These are phyloP conservation scores for Helicorthomorpha holstii DNA, from an alignment of 1,140 invertebrate genomes.

Conservation along the genomic window DNA sequence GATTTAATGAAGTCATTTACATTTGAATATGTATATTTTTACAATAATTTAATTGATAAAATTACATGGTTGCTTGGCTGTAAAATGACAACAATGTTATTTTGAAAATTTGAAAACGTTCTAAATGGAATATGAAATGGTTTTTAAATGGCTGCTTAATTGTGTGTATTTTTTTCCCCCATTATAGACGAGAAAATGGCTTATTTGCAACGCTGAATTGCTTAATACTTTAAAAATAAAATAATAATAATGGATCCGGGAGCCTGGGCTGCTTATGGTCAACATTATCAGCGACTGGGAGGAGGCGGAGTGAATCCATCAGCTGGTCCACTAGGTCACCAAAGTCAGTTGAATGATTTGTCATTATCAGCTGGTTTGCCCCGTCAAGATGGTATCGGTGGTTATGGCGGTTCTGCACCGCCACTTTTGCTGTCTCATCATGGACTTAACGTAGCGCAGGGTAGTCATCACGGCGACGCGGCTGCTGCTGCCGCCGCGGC, in stretches of 20 bases:
- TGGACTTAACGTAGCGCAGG: slow-evolving; percentile 11
- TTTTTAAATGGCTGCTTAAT: neutral
- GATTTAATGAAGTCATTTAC: too few species aligned
- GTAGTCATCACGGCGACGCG: slow-evolving; percentile 9
- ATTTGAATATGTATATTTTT: too few species aligned
- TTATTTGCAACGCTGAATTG: neutral
- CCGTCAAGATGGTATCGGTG: slow-evolving; percentile 11
- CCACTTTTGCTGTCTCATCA: slow-evolving; percentile 10
- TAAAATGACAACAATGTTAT: neutral
- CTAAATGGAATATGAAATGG: neutral
- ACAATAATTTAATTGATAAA: neutral
- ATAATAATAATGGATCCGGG: slow-evolving; percentile 6
- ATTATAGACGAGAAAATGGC: neutral
- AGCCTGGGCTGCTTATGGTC: slow-evolving; percentile 15
- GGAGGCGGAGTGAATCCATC: slow-evolving; percentile 10
- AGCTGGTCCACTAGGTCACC: slow-evolving; percentile 5
- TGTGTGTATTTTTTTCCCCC: neutral
- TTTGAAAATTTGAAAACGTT: neutral
- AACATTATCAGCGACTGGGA: slow-evolving; percentile 13
- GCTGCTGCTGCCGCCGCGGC: slow-evolving; percentile 1
- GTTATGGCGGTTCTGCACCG: slow-evolving; percentile 11
- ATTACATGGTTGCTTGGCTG: neutral
- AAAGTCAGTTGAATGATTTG: slow-evolving; percentile 11
- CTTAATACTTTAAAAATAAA: too few species aligned
- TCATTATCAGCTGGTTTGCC: slow-evolving; percentile 10